Evolutionary conservation across 1,140 invertebrate species (phyloP).

Genomic region (Drosophila subpulchrella): DNA sequence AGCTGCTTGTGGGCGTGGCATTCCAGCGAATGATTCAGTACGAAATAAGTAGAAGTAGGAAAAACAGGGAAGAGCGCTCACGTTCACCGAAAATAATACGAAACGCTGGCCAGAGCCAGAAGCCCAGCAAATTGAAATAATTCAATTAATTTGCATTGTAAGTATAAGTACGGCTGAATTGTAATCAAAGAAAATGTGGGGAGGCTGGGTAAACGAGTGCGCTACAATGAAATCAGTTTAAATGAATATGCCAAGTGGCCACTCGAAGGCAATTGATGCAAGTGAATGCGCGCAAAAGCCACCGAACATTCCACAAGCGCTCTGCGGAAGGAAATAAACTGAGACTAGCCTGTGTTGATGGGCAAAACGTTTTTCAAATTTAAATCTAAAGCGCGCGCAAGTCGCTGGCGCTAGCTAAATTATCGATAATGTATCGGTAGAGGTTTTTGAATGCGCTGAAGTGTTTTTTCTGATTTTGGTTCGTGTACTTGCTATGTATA

Average conservation of each 20-base stretch:
- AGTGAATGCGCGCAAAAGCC: constrained; percentile 11
- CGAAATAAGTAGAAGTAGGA: not conserved
- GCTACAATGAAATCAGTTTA: constrained; percentile 38
- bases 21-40: constrained; percentile 4
- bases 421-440: not conserved
- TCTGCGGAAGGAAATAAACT: constrained; percentile 11
- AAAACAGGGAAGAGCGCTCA: constrained; percentile 16
- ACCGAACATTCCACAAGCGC: constrained; percentile 6
- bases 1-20: constrained; percentile 6
- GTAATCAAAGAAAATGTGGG: constrained; percentile 72
- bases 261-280: constrained; percentile 18
- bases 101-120: constrained; percentile 15
- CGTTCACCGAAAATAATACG: constrained; percentile 26
- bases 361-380: constrained; percentile 15
- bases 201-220: constrained; percentile 62
- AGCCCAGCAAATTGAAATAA: constrained; percentile 71
- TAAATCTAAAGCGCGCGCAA: not conserved
- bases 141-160: constrained; percentile 83
- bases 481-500: too few relatives aligned
- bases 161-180: constrained; percentile 70
- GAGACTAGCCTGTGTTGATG: not conserved
- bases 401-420: not conserved
- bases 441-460: not conserved
- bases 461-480: too few relatives aligned
- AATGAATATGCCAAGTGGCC: constrained; percentile 22